A percentile compares a stretch with the other conserved stretches of the same genome.
Evolutionary conservation across 2,113 vertebrate genomes (phyloP).

Genomic region (Labeo catla): DNA sequence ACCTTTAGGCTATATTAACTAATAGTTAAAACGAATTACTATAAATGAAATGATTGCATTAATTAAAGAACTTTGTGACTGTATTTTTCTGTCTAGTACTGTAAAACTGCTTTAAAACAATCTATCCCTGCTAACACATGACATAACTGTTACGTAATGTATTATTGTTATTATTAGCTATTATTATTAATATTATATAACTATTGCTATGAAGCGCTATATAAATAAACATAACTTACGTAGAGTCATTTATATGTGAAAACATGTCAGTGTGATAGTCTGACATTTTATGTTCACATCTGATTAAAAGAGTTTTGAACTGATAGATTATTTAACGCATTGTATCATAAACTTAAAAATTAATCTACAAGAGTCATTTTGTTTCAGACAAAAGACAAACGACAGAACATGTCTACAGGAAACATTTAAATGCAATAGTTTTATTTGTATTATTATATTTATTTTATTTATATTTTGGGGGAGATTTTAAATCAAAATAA

Average conservation of each 20-base stretch:
- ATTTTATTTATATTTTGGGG: no score
- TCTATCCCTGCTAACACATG: no score
- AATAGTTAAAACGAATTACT: no score
- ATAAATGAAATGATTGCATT: background rate
- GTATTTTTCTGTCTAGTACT: background rate
- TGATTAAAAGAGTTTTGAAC: background rate
- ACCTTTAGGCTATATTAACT: no score
- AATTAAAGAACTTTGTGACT: background rate
- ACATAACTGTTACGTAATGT: no score
- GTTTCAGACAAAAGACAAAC: background rate
- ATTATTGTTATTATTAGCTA: no score
- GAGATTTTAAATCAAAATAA: background rate
- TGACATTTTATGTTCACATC: no score
- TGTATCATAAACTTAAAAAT: background rate
- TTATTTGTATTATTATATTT: background rate
- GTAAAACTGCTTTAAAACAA: background rate
- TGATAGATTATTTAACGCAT: background rate
- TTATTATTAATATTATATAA: background rate
- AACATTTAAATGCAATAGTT: no score
- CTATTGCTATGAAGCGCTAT: background rate
- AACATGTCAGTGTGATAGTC: no score
- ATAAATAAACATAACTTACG: background rate
- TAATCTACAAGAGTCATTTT: background rate
- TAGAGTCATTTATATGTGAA: background rate
- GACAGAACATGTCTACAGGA: background rate